Evolutionary conservation across 2,888 invertebrate species (phyloP), one percentile per base, ranked within the genome.

Genomic region (Nomada fucata): DNA sequence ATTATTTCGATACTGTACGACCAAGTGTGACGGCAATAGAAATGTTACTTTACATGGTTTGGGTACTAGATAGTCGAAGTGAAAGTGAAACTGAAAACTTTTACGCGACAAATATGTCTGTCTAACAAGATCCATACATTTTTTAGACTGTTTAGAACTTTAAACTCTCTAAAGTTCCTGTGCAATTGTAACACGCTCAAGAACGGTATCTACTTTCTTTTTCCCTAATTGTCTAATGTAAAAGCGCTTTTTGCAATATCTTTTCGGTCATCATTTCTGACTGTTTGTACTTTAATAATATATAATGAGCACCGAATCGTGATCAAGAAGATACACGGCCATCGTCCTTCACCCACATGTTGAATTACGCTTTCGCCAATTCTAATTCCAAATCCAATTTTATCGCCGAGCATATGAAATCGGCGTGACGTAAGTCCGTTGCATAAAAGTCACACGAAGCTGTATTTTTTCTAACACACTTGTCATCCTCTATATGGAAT

Each of bases 61-160:
- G 20, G 63, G 60, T 73, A 42, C 64, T 29, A 76, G 61, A 64
- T 78, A 69, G 53, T 76, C 71, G 50, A 50, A 80, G 87, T 80
- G 87, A 87, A 87, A 87, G 87, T 80, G 75, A 72, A 84, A 84
- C 79, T 82, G 23, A 75, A 76, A 36, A 67, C n/a, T 42, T 20
- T 47, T 60, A 20, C 57, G 60, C 42, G 65, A 29, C 55, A 52
- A 36, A 36, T 36, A 36, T 36, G 36, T 36, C 36, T 7, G 36
- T 36, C 36, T 36, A 36, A 36, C 36, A 36, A 36, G 36, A 36
- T 7, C 36, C 36, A 36, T 36, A 36, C 36, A 5, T 36, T 36
- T 36, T 36, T 36, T 7, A 36, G 36, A 36, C 36, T 36, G 36
- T 36, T 7, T 36, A 7, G 36, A 36, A 36, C 7, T 36, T 36